Evolutionary conservation across 2,888 invertebrate species (phyloP).

Genomic region (Cryptus armator): DNA sequence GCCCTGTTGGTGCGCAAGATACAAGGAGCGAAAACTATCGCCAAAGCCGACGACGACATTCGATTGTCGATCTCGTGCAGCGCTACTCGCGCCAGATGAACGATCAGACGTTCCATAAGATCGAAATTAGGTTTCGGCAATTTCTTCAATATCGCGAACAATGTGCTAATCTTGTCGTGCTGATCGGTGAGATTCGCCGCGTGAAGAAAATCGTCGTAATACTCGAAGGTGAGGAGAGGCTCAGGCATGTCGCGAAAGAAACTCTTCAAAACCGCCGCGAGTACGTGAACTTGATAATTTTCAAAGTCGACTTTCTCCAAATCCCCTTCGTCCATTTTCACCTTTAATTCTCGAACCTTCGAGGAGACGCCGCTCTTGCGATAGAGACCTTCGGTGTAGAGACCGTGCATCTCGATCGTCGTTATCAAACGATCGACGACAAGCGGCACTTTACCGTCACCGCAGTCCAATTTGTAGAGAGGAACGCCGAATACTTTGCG

Average conservation of each 20-base stretch:
- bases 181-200: slow-evolving; percentile 94
- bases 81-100: slow-evolving; percentile 96
- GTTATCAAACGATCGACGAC: slow-evolving; percentile 95
- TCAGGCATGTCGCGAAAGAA: slow-evolving; percentile 97
- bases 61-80: slow-evolving; percentile 94
- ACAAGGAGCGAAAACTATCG: slow-evolving; percentile 98
- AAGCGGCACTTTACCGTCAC: slow-evolving; percentile 93
- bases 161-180: slow-evolving; percentile 92
- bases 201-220: slow-evolving; percentile 97
- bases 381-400: slow-evolving; percentile 97
- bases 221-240: slow-evolving; percentile 96
- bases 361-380: slow-evolving; percentile 96
- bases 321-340: slow-evolving; percentile 91
- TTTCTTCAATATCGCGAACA: slow-evolving; percentile 95
- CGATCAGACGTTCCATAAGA: slow-evolving; percentile 96
- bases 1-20: slow-evolving; percentile 94
- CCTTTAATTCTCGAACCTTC: slow-evolving; percentile 92
- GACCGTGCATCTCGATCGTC: slow-evolving; percentile 95
- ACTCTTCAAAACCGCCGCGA: slow-evolving; percentile 94
- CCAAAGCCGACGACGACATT: slow-evolving; percentile 96
- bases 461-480: slow-evolving; percentile 90
- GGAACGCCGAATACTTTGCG: slow-evolving; percentile 94
- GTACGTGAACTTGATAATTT: slow-evolving; percentile 94
- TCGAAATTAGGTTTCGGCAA: slow-evolving; percentile 95
- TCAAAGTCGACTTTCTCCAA: slow-evolving; percentile 91